Percentiles rank a stretch among this genome's conserved stretches.
These are phyloP conservation scores for Rhynchonema sp. DNA, from an alignment of 2,888 invertebrate species.

Conservation along the genomic window DNA sequence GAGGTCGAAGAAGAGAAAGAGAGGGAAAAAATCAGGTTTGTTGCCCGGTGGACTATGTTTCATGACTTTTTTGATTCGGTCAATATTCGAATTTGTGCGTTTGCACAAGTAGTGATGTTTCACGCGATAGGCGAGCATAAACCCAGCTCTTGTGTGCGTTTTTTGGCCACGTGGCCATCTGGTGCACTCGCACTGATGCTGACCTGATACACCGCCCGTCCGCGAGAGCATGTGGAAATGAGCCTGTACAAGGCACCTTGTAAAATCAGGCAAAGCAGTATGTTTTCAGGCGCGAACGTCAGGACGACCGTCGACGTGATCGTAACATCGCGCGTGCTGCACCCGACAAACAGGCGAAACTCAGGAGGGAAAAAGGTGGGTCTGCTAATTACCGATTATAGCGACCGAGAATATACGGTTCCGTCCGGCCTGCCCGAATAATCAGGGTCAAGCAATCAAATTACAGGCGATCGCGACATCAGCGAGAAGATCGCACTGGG, in stretches of 20 bases:
- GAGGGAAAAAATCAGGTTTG: slow-evolving; percentile 5
- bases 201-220: too few species aligned
- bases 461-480: slow-evolving; percentile 64
- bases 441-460: not conserved
- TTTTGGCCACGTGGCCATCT: too few species aligned
- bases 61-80: too few species aligned
- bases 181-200: not conserved
- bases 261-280: not conserved
- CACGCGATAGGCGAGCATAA: too few species aligned
- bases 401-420: slow-evolving; percentile 95
- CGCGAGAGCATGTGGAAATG: too few species aligned
- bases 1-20: slow-evolving; percentile 1
- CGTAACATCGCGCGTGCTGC: slow-evolving; percentile 77
- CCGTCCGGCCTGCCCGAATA: slow-evolving; percentile 90
- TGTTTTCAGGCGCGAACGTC: slow-evolving; percentile 16
- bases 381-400: slow-evolving; percentile 41
- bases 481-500: slow-evolving; percentile 96
- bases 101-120: too few species aligned
- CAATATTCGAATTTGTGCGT: too few species aligned
- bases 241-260: too few species aligned
- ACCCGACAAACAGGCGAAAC: slow-evolving; percentile 66
- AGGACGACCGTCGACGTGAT: slow-evolving; percentile 41
- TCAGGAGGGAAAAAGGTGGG: slow-evolving; percentile 50
- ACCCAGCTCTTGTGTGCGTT: too few species aligned
- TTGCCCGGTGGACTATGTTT: too few species aligned